Base-by-base conservation (phyloP, 2,797 vertebrate species). In the Gymnoscopelus braueri region DNA sequence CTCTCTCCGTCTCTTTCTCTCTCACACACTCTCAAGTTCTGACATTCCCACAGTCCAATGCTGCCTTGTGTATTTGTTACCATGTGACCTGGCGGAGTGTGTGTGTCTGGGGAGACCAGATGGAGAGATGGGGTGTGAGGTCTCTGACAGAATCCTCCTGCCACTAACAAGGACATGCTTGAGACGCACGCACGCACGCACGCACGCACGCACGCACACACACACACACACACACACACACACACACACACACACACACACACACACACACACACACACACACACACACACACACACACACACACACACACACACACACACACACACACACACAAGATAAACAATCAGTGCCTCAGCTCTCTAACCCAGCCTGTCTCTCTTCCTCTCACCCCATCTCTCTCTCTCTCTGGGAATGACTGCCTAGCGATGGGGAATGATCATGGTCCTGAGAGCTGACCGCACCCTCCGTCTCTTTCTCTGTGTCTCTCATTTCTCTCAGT, bases 91-190 rank as follows among this genome's bases (percentile, higher is more conserved):
- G 60, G 47, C 26, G 53, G 26, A 32, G 67, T 50, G 60, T 29
- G 12, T 24, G 55, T 10, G 49, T 68, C 65, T 49, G 59, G 57
- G 65, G 52, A 66, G 12, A 54, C n/a, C 61, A 63, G 63, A 86
- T 44, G 39, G 78, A 90, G 74, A 44, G 78, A 93, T 88, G 83
- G 69, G 72, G 83, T 90, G 89, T 82, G 78, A 88, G 73, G 55
- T 75, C 68, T 72, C 72, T 85, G 81, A 89, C 70, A 72, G 67
- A 78, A 77, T 72, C 49, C 75, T 74, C 72, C 71, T 73, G 69
- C 55, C 79, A 79, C 83, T 81, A 77, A 44, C 72, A 74, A 39
- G 35, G 39, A 44, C 39, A 44, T 44, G 39, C 39, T 44, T 10
- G 2, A 39, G 5, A 4, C 35, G 1, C 19, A 19, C 19, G 2